Percentiles rank a stretch among this genome's conserved stretches.
These are phyloP conservation scores for Columba guinea DNA, from an alignment of 2,797 vertebrate species.

Conservation along the genomic window DNA sequence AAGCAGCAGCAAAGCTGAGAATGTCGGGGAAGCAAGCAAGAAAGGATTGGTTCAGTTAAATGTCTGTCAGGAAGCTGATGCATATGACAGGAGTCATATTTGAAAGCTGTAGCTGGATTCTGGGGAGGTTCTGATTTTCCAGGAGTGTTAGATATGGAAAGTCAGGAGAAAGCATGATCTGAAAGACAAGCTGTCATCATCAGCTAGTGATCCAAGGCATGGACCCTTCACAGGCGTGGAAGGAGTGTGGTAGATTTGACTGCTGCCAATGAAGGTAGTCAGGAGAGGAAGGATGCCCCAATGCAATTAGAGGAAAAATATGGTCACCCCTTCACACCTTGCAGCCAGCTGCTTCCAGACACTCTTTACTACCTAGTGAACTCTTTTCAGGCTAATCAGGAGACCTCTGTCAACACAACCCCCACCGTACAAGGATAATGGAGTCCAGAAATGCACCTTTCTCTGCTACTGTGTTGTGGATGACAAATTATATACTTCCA, in stretches of 20 bases:
- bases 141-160: neutral
- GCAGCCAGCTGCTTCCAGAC: neutral
- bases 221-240: neutral
- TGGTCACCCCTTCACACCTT: neutral
- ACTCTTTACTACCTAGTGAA: neutral
- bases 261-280: neutral
- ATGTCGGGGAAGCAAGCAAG: neutral
- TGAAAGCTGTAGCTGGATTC: neutral
- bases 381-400: neutral
- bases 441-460: neutral
- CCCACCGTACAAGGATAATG: neutral
- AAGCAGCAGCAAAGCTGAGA: neutral
- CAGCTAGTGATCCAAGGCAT: neutral
- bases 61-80: neutral
- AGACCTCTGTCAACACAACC: neutral
- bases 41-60: neutral
- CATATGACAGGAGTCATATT: neutral
- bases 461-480: neutral
- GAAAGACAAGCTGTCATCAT: neutral
- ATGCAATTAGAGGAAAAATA: neutral
- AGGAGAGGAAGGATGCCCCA: neutral
- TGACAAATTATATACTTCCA: neutral
- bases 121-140: neutral
- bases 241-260: neutral
- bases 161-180: neutral